Base-by-base conservation (phyloP, 2,797 vertebrate species). In the Uromys caudimaculatus region DNA sequence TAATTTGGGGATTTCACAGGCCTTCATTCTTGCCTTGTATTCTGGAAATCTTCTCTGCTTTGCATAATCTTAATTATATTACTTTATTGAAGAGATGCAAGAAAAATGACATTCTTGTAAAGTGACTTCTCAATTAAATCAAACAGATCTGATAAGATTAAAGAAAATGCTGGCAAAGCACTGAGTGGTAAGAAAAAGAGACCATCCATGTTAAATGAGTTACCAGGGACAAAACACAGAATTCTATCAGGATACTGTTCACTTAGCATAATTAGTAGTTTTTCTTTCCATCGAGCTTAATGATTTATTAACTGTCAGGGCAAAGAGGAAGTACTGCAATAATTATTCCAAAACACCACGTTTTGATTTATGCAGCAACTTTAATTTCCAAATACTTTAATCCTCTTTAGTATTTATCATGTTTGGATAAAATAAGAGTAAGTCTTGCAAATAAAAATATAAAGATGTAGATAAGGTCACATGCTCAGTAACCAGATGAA, bases 121-220 rank as follows among this genome's bases (percentile, higher is more conserved):
- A 97, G 54, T 96, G 76, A 97, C 93, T 98, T 98, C 95, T 98
- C 96, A 98, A 98, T 98, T 98, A 98, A 98, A 98, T 98, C 97
- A 98, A 97, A 52, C 1, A 41, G 92, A 97, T 95, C 81, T 97
- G 92, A 97, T 95, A 96, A 97, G 95, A 98, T 98, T 98, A 98
- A 79, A 82, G 92, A 98, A 98, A 98, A 97, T 89, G 96, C 93
- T 98, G 98, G 91, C 92, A 50, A 97, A 97, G 95, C 95, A 95
- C 64, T 95, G 38, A 91, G 96, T 76, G 38, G 95, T 93, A 96
- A 96, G 91, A 97, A 76, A 97, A 94, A 94, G 23, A 98, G 41
- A 41, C 23, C 89, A 60, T 97, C 96, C 71, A 56, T 86, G 82
- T 83, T 98, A 97, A 98, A 96, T 95, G 97, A 98, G 93, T 73